A percentile compares a stretch with the other conserved stretches of the same genome.
phyloP scores from a whole-genome alignment of 2,113 vertebrate genomes.

The Albula glossodonta region DNA sequence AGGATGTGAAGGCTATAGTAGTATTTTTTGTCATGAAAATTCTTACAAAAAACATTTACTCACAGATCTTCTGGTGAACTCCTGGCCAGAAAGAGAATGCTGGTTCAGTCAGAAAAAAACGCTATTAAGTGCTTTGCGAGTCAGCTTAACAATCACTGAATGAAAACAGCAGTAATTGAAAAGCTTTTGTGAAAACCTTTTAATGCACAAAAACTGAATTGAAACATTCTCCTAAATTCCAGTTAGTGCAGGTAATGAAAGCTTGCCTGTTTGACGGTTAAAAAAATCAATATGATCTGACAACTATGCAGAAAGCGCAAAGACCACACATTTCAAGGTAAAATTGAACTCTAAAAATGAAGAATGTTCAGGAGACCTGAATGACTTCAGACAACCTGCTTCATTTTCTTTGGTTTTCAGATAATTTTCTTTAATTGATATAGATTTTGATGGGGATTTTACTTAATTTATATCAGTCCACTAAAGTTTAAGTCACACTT shows the following conservation, averaged over 20 bases:
- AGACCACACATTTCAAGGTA: not conserved
- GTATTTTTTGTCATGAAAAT: not conserved
- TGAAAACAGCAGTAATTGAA: conserved; percentile 8
- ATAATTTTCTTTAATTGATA: not conserved
- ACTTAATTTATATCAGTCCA: not conserved
- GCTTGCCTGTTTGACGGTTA: conserved; percentile 4
- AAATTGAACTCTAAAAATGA: not conserved
- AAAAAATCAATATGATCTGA: conserved; percentile 6
- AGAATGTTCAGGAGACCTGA: not conserved
- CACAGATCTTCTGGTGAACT: not conserved
- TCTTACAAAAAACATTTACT: not conserved
- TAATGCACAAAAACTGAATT: not conserved
- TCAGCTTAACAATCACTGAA: conserved; percentile 2
- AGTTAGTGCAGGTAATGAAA: conserved; percentile 16
- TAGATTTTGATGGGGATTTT: not conserved
- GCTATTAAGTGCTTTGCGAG: not conserved
- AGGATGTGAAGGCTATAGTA: not conserved
- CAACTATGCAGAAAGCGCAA: not conserved
- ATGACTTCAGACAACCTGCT: not conserved
- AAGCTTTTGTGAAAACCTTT: not conserved
- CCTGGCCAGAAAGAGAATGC: not conserved
- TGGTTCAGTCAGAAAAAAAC: not conserved
- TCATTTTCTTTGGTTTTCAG: not conserved
- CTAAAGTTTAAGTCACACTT: too few species aligned
- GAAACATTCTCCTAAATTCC: conserved; percentile 3